Conservation (phyloP, 1,140 invertebrate species). For the Aphidius gifuensis region DNA sequence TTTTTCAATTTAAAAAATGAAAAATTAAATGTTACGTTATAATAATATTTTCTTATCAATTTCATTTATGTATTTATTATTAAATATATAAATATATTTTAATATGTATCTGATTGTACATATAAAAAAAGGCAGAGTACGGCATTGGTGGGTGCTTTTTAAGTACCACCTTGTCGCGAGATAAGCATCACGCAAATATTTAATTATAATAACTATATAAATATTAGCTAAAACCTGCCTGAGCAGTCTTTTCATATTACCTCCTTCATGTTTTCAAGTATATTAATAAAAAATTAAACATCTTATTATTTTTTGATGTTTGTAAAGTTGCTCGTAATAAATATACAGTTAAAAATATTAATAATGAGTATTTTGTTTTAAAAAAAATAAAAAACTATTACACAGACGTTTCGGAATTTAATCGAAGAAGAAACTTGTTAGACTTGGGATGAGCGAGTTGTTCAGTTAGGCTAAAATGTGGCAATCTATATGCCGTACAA, state of each 20-base stretch:
- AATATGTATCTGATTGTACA: conserved; percentile 25
- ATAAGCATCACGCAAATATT: background rate
- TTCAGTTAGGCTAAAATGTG: conserved; percentile 91
- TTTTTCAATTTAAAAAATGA: background rate
- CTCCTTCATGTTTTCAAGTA: no score
- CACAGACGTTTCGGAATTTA: conserved; percentile 96
- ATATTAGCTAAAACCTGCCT: background rate
- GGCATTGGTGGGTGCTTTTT: conserved; percentile 14
- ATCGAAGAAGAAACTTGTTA: conserved; percentile 89
- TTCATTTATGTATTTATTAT: background rate
- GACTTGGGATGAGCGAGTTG: conserved; percentile 93
- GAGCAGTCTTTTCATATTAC: background rate
- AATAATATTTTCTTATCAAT: background rate
- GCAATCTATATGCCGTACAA: conserved; percentile 79
- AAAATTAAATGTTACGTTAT: background rate
- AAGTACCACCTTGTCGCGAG: conserved; percentile 3
- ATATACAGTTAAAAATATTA: no score
- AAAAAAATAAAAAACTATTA: conserved; percentile 49
- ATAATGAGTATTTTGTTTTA: no score
- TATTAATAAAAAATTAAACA: no score
- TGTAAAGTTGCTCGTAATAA: no score
- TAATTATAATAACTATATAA: background rate
- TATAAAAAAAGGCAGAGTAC: conserved; percentile 28
- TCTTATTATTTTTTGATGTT: no score
- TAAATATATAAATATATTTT: conserved; percentile 22